Evolutionary conservation across 2,888 invertebrate species (phyloP).

Genomic region (Folsomia candida): DNA sequence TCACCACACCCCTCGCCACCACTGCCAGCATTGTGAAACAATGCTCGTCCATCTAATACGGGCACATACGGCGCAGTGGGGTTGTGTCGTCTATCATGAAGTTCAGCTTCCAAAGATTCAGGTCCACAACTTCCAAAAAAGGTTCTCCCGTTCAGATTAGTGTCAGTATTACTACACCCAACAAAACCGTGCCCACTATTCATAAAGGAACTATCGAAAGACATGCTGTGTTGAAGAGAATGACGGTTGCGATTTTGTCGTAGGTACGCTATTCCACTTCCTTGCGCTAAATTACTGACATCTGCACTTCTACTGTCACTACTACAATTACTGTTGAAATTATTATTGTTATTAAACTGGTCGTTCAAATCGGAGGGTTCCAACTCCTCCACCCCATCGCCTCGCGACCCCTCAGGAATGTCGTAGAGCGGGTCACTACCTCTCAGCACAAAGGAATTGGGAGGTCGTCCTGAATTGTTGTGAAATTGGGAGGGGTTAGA

Average conservation of each 20-base stretch:
- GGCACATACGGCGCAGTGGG: conserved; percentile 30
- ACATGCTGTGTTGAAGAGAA: neutral
- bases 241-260: conserved; percentile 15
- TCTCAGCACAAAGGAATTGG: neutral
- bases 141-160: neutral
- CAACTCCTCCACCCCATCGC: neutral
- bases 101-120: conserved; percentile 19
- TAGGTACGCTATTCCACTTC: conserved; percentile 12
- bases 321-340: neutral
- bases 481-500: neutral
- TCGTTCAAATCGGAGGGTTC: neutral
- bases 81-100: conserved; percentile 11
- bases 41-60: conserved; percentile 23
- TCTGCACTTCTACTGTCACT: neutral
- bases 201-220: conserved; percentile 1
- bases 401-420: neutral
- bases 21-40: neutral
- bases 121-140: conserved; percentile 1
- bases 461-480: neutral
- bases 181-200: neutral
- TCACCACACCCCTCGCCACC: conserved; percentile 2
- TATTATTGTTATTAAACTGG: neutral
- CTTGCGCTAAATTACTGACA: neutral
- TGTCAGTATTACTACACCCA: neutral
- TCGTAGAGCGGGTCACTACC: conserved; percentile 5